Evolutionary conservation across 2,888 invertebrate species (phyloP).

Genomic region (Cryptus viduatorius): DNA sequence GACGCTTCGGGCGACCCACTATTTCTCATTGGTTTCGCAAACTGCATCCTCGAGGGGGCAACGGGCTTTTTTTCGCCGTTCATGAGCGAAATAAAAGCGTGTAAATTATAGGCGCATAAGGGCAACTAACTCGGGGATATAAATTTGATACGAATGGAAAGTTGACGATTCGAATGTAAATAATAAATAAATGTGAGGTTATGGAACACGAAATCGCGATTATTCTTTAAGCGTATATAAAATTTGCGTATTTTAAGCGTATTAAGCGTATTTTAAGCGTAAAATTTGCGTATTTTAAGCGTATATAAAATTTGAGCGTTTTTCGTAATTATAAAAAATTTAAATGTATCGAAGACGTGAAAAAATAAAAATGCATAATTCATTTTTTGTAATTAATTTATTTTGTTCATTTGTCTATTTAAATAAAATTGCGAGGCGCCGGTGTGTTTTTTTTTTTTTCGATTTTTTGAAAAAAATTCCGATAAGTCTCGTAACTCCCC

Average conservation of each 20-base stretch:
- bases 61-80: conserved; percentile 30
- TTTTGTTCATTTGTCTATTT: background rate
- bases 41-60: conserved; percentile 56
- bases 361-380: background rate
- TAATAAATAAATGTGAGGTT: background rate
- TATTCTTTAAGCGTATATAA: background rate
- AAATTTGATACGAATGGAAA: background rate
- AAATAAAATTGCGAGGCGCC: conserved; percentile 16
- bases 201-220: background rate
- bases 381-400: background rate
- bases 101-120: conserved; percentile 51
- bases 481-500: background rate
- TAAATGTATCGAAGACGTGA: background rate
- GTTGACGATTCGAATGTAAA: background rate
- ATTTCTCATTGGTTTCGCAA: conserved; percentile 72
- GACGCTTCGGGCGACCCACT: conserved; percentile 74
- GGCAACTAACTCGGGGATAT: conserved; percentile 26
- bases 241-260: background rate
- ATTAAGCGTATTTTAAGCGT: too few species aligned
- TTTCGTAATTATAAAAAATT: background rate
- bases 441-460: background rate
- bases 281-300: too few species aligned
- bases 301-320: background rate
- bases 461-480: background rate
- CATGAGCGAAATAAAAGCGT: conserved; percentile 51